phyloP scores from a whole-genome alignment of 2,888 invertebrate species.

The Periphyllus acericola region DNA sequence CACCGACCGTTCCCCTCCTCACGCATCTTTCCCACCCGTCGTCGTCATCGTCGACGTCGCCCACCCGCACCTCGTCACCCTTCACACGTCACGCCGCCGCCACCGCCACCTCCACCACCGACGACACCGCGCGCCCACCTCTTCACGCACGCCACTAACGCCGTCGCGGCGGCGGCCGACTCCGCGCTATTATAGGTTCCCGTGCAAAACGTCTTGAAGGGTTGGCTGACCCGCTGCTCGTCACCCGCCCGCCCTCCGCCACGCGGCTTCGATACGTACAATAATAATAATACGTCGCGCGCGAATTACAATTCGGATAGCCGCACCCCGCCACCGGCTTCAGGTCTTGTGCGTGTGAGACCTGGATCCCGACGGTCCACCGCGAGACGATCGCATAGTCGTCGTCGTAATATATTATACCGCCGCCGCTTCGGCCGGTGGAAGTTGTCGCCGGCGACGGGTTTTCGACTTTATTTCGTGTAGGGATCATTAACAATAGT shows the following conservation, averaged over 20 bases:
- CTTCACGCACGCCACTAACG: slow-evolving; percentile 24
- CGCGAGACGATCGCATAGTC: too few relatives aligned
- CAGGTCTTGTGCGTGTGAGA: too few relatives aligned
- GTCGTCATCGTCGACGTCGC: not conserved
- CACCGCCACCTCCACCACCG: not conserved
- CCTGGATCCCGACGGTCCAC: too few relatives aligned
- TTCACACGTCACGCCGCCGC: slow-evolving; percentile 38
- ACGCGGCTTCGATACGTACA: not conserved
- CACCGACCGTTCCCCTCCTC: slow-evolving; percentile 54
- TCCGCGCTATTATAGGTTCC: not conserved
- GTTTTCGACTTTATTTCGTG: too few relatives aligned
- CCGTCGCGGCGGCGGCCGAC: slow-evolving; percentile 40
- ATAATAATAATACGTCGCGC: not conserved
- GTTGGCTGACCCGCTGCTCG: slow-evolving; percentile 37
- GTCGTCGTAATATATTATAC: too few relatives aligned
- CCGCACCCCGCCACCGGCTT: too few relatives aligned
- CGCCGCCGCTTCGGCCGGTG: too few relatives aligned
- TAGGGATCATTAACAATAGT: too few relatives aligned
- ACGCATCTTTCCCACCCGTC: not conserved
- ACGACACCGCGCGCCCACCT: too few relatives aligned
- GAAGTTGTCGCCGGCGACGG: too few relatives aligned
- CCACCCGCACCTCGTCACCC: slow-evolving; percentile 7
- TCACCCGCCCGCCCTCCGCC: not conserved
- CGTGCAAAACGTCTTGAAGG: slow-evolving; percentile 54
- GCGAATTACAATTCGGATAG: too few relatives aligned